Base-by-base conservation (phyloP, 92 coral and sea anemone species). In the Palythoa grandis region DNA sequence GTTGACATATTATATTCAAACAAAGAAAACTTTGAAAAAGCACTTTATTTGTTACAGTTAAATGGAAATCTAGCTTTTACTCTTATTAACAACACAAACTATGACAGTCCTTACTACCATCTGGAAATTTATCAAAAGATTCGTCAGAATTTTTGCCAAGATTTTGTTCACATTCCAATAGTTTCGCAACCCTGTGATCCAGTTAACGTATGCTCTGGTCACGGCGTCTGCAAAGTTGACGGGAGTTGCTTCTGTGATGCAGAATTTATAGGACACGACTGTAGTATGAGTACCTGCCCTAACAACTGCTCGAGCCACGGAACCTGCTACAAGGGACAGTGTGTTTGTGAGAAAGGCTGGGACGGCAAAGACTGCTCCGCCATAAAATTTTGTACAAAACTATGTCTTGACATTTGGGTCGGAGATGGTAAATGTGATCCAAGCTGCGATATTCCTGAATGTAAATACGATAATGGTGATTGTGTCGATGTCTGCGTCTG, bases 361-460 rank as follows among this genome's bases (percentile, higher is more conserved):
- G 84, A 82, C 11, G 94, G 94, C n/a, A 74, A 86, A 25, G 94
- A 88, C 71, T 91, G 94, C 23, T 91, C 94, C 15, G 37, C 82
- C 13, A 72, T 91, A 7, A 88, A 88, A 63, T 82, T 80, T 16
- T 91, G 94, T 78, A 88, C 92, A 1, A 72, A 72, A 14, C 58
- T 69, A 2, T 91, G 94, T 66, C 87, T 87, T 53, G 90, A 91
- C 23, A 29, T 39, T 15, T 91, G 94, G 94, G 77, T 91, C 48
- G 94, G 92, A 52, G 94, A 91, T 52, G 92, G 92, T 35, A 57
- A 40, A 37, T 91, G 94, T 61, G 94, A 91, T 50, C 85, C 90
- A 0, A 66, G 70, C 24, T 91, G 94, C 66, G 25, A 91, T 37
- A 80, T 74, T 52, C 77, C 79, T 7, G 60, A 17, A 35, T 91